phyloP scores from a whole-genome alignment of 2,888 invertebrate species.

The Watsonalla binaria region DNA sequence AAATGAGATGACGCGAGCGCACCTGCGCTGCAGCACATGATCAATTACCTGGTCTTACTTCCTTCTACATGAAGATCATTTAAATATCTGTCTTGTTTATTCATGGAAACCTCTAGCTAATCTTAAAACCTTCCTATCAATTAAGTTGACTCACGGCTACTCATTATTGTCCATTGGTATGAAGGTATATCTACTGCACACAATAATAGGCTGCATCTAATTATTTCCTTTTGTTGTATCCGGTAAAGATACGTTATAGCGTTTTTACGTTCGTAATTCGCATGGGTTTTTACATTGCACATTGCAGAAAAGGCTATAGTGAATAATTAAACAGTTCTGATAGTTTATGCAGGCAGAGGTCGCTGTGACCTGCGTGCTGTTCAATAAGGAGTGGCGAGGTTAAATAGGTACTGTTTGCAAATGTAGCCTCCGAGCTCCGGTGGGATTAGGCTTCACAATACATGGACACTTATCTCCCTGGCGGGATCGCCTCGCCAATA shows the following conservation, averaged over 20 bases:
- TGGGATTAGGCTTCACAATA: constrained; percentile 29
- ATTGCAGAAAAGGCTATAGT: constrained; percentile 17
- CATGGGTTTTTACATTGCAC: constrained; percentile 19
- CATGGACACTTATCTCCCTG: constrained; percentile 5
- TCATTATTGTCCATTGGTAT: neutral
- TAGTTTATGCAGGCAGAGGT: constrained; percentile 35
- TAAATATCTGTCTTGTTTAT: constrained; percentile 20
- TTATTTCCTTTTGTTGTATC: constrained; percentile 27
- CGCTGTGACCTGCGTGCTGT: constrained; percentile 24
- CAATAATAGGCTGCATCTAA: constrained; percentile 1
- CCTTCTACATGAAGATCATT: constrained; percentile 7
- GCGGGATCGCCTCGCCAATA: neutral
- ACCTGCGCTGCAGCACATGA: neutral
- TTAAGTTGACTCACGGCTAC: neutral
- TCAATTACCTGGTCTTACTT: constrained; percentile 1
- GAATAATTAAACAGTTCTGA: constrained; percentile 28
- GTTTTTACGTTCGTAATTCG: constrained; percentile 15
- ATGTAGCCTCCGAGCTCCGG: constrained; percentile 22
- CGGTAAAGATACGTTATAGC: constrained; percentile 15
- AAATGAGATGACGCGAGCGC: constrained; percentile 15
- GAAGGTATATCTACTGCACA: neutral
- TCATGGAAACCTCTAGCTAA: constrained; percentile 13
- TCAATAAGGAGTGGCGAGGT: constrained; percentile 41
- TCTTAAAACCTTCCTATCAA: constrained; percentile 35
- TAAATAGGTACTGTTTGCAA: constrained; percentile 23